Evolutionary conservation across 53 echinoderm and acorn worm species (phyloP).

Genomic region (Antedon mediterranea): DNA sequence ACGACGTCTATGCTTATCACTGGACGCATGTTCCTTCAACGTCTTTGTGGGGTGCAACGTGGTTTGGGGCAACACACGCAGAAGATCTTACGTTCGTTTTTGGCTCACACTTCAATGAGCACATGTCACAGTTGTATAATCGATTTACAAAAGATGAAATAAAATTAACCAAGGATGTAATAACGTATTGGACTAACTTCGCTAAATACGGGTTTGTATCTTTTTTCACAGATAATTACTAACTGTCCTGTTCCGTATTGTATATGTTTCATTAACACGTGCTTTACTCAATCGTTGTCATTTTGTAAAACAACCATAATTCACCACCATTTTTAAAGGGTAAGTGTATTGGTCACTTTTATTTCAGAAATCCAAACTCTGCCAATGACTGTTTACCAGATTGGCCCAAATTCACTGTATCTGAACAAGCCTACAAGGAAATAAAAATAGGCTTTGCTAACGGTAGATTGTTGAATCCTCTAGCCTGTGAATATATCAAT

Average conservation of each 20-base stretch:
- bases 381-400: neutral
- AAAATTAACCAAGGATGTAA: neutral
- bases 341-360: no score
- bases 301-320: no score
- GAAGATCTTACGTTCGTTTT: conserved; percentile 10
- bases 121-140: neutral
- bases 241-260: no score
- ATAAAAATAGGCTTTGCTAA: neutral
- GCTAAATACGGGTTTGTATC: conserved; percentile 4
- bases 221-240: neutral
- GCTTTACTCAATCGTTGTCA: no score
- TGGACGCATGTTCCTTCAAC: conserved; percentile 1
- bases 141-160: conserved; percentile 1
- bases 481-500: neutral
- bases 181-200: conserved; percentile 14
- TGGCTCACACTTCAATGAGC: conserved; percentile 6
- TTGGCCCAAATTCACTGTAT: neutral
- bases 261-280: no score
- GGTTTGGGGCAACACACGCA: conserved; percentile 6
- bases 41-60: conserved; percentile 1
- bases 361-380: neutral
- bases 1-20: neutral
- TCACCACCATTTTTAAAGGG: no score
- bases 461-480: neutral
- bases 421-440: neutral